Evolutionary conservation across 2,888 invertebrate genomes (phyloP).

Genomic region (Cotesia congregata): DNA sequence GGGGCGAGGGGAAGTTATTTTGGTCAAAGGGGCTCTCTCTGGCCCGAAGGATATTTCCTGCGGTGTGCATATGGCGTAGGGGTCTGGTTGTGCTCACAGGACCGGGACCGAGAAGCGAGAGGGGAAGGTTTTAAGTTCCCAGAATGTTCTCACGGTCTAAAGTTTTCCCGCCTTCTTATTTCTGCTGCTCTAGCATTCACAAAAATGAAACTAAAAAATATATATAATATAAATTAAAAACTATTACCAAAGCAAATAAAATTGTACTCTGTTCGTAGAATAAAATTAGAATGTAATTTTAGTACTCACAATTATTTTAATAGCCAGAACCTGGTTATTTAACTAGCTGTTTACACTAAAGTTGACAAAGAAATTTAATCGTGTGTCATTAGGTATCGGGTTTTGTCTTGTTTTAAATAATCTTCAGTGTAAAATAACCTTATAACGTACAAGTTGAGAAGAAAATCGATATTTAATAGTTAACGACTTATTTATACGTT

Average conservation of each 20-base stretch:
- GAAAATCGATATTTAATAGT: conserved; percentile 23
- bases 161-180: conserved; percentile 58
- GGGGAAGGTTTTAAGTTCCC: conserved; percentile 61
- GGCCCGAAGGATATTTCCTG: conserved; percentile 61
- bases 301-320: not conserved
- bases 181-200: conserved; percentile 16
- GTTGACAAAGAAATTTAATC: not conserved
- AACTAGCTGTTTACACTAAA: not conserved
- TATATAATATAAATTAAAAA: not conserved
- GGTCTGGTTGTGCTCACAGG: conserved; percentile 51
- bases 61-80: conserved; percentile 65
- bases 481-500: conserved; percentile 7
- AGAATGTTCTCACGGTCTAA: conserved; percentile 70
- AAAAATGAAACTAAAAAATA: not conserved
- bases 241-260: not conserved
- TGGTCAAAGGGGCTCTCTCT: conserved; percentile 39
- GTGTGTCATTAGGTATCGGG: not conserved
- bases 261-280: no score
- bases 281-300: not conserved
- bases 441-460: not conserved
- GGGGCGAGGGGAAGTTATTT: conserved; percentile 43
- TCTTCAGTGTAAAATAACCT: not conserved
- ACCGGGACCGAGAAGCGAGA: conserved; percentile 42
- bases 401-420: not conserved
- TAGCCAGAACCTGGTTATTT: not conserved